Base-by-base conservation (phyloP, 35 echinoderm and acorn worm species). In the Ptychodera flava region DNA sequence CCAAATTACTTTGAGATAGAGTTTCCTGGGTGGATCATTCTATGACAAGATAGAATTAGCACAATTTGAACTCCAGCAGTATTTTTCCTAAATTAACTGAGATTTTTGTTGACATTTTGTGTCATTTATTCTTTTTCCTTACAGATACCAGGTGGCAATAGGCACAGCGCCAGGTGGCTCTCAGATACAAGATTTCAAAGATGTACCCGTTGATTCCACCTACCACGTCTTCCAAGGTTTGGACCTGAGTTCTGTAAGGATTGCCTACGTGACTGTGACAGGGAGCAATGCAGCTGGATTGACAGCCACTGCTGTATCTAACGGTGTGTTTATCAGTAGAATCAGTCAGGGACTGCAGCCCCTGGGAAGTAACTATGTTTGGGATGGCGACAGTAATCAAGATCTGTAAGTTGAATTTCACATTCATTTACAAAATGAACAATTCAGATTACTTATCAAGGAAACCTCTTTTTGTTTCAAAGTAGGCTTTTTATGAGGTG, bases 291-390 rank as follows among this genome's bases (percentile, higher is more conserved):
- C 76, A n/a, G 89, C 89, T 33, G 89, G 83, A 30, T 32, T 90
- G 32, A 30, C 89, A 2, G 64, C 31, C 37, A 79, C 38, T 14
- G 89, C 83, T 29, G 37, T 81, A 16, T 90, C 89, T 22, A 90
- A 90, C 38, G 89, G 89, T 30, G 84, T 85, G n/a, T 86, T 79
- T 38, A 79, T 86, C 33, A 90, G 89, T 38, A n/a, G 89, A 32
- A 31, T 80, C 31, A 35, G 64, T 86, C 77, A 77, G 12, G 89
- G 83, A 1, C 37, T 85, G 31, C 83, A 30, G 15, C 89, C 89
- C 2, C 36, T 85, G 16, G 28, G 30, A 85, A 83, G 64, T 31
- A 34, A 53, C 34, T 27, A 28, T 22, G 83, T 90, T 29, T 35
- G 37, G n/a, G 89, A 90, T 85, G 89, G 89, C 16, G 38, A 22